Evolutionary conservation across 2,797 vertebrate species (phyloP).

Genomic region (Cyprinodon diabolis): DNA sequence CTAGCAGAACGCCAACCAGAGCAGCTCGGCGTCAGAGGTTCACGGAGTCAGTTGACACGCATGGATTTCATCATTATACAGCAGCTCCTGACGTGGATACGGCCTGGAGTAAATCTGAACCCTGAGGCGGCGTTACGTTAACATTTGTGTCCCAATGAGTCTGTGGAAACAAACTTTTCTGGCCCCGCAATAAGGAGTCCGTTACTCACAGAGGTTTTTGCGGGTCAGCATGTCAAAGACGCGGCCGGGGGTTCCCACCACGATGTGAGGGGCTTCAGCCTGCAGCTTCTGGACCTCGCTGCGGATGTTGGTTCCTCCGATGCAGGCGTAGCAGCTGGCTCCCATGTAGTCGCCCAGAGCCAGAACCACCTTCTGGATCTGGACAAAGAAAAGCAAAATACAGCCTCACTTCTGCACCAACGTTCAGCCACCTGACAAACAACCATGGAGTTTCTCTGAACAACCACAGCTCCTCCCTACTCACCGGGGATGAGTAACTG

Average conservation of each 20-base stretch:
- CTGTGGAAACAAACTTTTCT: too few relatives aligned
- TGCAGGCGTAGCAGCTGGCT: constrained; percentile 95
- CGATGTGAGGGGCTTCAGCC: constrained; percentile 94
- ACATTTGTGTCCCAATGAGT: too few relatives aligned
- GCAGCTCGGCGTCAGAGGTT: constrained; percentile 19
- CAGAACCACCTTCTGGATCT: constrained; percentile 99
- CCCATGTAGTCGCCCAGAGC: constrained; percentile 99
- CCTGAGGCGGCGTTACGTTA: too few relatives aligned
- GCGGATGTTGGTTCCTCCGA: constrained; percentile 95
- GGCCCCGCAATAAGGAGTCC: not conserved
- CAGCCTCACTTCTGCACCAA: too few relatives aligned
- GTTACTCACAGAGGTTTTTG: constrained; percentile 84
- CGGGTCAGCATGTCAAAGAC: constrained; percentile 96
- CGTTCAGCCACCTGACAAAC: too few relatives aligned
- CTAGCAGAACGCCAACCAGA: constrained; percentile 73
- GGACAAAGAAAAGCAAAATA: not conserved
- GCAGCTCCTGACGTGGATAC: constrained; percentile 10
- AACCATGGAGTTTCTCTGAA: too few relatives aligned
- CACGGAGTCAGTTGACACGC: constrained; percentile 86
- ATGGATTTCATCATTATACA: constrained; percentile 85
- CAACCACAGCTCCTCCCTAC: too few relatives aligned
- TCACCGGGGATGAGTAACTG: too few relatives aligned
- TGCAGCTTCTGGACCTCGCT: constrained; percentile 95
- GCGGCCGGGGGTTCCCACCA: constrained; percentile 96
- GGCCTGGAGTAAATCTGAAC: too few relatives aligned